These are phyloP conservation scores for Frankliniella fusca DNA, from an alignment of 2,888 invertebrate species.

Conservation along the genomic window DNA sequence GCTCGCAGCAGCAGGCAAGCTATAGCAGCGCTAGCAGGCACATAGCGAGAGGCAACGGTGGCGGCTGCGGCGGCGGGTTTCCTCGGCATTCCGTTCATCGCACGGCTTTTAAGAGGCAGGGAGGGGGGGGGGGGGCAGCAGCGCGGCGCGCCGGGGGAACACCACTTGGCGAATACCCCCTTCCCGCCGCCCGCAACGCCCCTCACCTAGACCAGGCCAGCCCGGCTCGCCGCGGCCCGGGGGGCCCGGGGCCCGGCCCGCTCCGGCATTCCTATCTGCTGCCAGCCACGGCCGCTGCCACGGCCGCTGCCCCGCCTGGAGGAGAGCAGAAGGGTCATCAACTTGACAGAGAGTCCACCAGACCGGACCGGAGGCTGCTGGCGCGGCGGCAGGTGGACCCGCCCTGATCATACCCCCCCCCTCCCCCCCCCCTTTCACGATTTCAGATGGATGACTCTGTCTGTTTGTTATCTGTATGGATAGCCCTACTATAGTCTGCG, in stretches of 20 bases:
- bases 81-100: slow-evolving; percentile 1
- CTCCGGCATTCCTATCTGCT: not conserved
- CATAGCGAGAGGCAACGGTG: not conserved
- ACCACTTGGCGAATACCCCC: not conserved
- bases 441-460: no score
- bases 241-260: not conserved
- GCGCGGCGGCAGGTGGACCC: no score
- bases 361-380: not conserved
- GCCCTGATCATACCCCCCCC: no score
- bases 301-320: not conserved
- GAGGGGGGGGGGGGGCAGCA: not conserved
- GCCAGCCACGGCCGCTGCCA: not conserved
- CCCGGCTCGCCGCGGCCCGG: not conserved
- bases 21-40: not conserved
- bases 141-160: not conserved
- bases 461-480: no score
- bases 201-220: not conserved
- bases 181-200: not conserved
- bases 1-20: not conserved
- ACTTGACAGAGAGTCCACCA: not conserved
- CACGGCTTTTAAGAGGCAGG: not conserved
- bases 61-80: not conserved
- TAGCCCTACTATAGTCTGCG: no score
- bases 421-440: no score
- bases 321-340: not conserved